These are phyloP conservation scores for Siderastrea siderea DNA, from an alignment of 92 coral and sea anemone species.

Conservation along the genomic window DNA sequence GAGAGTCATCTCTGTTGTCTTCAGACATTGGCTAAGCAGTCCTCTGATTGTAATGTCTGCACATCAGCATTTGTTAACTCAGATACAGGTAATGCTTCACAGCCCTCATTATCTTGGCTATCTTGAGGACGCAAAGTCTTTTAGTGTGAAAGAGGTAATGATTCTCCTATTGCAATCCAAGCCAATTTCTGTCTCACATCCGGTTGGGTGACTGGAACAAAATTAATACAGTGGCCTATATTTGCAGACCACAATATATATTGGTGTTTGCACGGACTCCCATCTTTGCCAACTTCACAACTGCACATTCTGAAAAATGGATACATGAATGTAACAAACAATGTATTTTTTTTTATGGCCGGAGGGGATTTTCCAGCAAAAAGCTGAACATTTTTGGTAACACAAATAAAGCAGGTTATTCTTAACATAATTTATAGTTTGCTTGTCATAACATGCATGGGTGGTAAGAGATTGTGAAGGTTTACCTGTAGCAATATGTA, in stretches of 20 bases:
- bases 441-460: too few species aligned
- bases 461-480: too few species aligned
- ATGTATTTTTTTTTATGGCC: too few species aligned
- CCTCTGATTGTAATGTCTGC: conserved; percentile 10
- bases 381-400: too few species aligned
- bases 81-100: conserved; percentile 30
- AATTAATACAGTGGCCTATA: conserved; percentile 64
- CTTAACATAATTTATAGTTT: too few species aligned
- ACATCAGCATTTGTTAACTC: conserved; percentile 8
- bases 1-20: conserved; percentile 37
- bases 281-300: conserved; percentile 69
- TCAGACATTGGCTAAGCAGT: conserved; percentile 12
- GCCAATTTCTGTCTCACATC: conserved; percentile 65
- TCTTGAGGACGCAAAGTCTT: conserved; percentile 42
- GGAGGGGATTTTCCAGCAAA: too few species aligned
- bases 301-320: conserved; percentile 55
- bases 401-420: too few species aligned
- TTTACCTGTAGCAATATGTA: too few species aligned
- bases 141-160: conserved; percentile 64
- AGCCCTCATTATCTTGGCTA: conserved; percentile 1
- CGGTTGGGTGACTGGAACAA: conserved; percentile 68
- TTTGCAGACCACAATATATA: conserved; percentile 75
- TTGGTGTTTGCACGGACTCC: conserved; percentile 72
- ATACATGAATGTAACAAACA: not conserved
- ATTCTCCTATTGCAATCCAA: conserved; percentile 70